Conservation (phyloP, 2,113 vertebrate species). For the Enhydra lutris region DNA sequence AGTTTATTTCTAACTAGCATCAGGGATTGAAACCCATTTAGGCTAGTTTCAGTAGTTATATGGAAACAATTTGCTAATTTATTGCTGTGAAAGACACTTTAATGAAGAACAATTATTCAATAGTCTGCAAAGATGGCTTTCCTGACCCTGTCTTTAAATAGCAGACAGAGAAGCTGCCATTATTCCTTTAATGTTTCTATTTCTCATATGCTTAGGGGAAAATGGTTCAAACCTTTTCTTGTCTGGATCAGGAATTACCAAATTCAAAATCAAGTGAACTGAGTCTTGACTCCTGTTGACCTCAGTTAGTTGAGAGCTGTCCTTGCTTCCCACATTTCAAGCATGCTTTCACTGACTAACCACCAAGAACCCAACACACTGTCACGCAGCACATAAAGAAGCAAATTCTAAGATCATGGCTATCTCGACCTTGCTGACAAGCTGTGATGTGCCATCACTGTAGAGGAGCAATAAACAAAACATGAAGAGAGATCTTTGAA, state of each 20-base stretch:
- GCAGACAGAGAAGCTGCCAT: background rate
- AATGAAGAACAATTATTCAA: background rate
- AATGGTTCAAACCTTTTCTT: background rate
- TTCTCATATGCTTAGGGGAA: background rate
- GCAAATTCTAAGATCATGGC: background rate
- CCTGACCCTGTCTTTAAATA: background rate
- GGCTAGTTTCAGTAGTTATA: background rate
- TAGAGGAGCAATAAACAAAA: background rate
- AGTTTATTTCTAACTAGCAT: background rate
- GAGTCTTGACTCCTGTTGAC: background rate
- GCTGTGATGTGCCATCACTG: background rate
- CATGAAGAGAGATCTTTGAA: background rate
- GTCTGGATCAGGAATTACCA: background rate
- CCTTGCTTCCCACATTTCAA: background rate
- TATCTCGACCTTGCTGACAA: background rate
- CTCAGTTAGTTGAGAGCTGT: background rate
- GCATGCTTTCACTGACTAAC: background rate
- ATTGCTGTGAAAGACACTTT: background rate
- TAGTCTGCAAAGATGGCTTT: background rate
- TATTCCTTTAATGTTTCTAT: background rate
- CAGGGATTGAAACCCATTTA: background rate
- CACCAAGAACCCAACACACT: background rate
- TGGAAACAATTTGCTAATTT: background rate
- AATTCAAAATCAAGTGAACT: slow-evolving; percentile 9
- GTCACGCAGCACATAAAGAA: background rate